Evolutionary conservation across 2,113 vertebrate species (phyloP).

Genomic region (Neolamprologus kungweensis): DNA sequence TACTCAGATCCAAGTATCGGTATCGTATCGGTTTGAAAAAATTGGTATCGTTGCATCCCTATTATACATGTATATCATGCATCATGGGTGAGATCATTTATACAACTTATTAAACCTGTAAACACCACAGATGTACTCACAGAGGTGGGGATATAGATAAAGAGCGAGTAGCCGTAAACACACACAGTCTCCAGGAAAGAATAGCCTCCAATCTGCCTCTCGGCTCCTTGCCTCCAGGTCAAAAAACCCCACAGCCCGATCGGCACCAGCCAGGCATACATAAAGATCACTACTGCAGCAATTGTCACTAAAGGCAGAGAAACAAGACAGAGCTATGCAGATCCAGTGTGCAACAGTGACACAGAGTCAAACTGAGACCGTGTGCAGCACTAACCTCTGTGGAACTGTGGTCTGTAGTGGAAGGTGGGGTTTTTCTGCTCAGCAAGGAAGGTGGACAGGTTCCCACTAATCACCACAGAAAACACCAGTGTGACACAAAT

Average conservation of each 20-base stretch:
- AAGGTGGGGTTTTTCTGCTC: conserved; percentile 50
- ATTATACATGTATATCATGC: neutral
- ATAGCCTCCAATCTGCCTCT: conserved; percentile 65
- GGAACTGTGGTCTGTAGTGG: conserved; percentile 83
- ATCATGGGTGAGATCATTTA: neutral
- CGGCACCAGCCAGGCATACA: conserved; percentile 82
- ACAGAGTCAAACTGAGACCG: neutral
- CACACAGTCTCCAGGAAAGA: conserved; percentile 84
- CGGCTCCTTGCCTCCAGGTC: conserved; percentile 73
- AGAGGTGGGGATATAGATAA: conserved; percentile 80
- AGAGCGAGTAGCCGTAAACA: conserved; percentile 84
- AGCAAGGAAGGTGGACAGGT: conserved; percentile 73
- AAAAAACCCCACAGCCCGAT: conserved; percentile 80
- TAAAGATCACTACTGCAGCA: conserved; percentile 76
- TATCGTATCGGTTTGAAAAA: too few relatives aligned
- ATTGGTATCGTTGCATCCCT: too few relatives aligned
- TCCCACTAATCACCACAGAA: conserved; percentile 76
- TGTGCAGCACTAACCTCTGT: conserved; percentile 69
- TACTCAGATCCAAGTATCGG: too few relatives aligned
- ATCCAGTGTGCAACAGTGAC: neutral
- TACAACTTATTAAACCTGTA: neutral
- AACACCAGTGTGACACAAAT: conserved; percentile 84
- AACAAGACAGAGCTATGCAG: neutral
- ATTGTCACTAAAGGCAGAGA: conserved; percentile 68
- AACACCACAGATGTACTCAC: conserved; percentile 63